Conservation (phyloP, 2,113 vertebrate genomes). For the Trematomus loennbergii region DNA sequence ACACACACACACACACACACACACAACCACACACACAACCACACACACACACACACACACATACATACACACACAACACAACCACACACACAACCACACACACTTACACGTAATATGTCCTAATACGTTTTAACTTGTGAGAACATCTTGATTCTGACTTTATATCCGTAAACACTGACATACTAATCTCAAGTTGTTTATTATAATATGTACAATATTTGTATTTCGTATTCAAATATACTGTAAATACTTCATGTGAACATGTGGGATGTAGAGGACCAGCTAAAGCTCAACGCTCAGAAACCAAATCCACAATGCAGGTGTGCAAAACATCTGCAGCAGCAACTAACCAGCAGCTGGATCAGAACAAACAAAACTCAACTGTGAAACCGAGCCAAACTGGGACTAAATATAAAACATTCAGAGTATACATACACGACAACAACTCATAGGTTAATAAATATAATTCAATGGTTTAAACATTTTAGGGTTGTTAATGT, state of each 20-base stretch:
- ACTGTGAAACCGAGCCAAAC: not conserved
- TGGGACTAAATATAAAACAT: too few species aligned
- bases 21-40: slow-evolving; percentile 24
- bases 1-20: slow-evolving; percentile 36
- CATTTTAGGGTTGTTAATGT: not conserved
- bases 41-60: slow-evolving; percentile 19
- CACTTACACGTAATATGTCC: not conserved
- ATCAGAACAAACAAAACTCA: not conserved
- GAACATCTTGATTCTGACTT: not conserved
- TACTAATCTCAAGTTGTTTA: slow-evolving; percentile 14
- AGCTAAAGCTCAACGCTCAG: slow-evolving; percentile 30
- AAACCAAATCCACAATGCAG: slow-evolving; percentile 42
- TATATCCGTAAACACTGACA: not conserved
- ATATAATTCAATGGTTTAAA: not conserved
- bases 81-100: not conserved
- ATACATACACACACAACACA: not conserved
- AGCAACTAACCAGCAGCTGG: not conserved
- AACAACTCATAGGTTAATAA: not conserved
- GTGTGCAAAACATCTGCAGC: slow-evolving; percentile 15
- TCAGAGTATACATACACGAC: too few species aligned
- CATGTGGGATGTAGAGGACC: slow-evolving; percentile 30
- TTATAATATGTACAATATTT: slow-evolving; percentile 25
- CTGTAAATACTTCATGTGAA: slow-evolving; percentile 44
- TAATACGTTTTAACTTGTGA: not conserved
- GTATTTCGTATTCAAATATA: slow-evolving; percentile 34